These are phyloP conservation scores for Polia nebulosa DNA, from an alignment of 2,888 invertebrate species.

Conservation along the genomic window DNA sequence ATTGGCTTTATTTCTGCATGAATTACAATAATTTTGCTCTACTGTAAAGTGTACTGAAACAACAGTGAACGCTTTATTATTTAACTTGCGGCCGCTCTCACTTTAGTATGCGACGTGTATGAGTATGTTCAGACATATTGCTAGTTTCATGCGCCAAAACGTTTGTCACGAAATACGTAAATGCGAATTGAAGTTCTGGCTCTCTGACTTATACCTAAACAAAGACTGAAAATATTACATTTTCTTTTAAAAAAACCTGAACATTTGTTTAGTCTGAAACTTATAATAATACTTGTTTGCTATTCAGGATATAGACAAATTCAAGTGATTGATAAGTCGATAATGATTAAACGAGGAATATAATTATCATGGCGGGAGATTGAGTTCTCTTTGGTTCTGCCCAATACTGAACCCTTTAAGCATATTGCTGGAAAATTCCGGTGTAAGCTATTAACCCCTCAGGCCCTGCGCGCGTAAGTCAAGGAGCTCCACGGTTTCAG, in stretches of 20 bases:
- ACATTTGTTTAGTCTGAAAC: not conserved
- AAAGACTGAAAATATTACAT: not conserved
- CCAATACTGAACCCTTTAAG: no score
- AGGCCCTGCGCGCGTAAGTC: no score
- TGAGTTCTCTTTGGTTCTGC: not conserved
- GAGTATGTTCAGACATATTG: slow-evolving; percentile 46
- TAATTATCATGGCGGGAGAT: not conserved
- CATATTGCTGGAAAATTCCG: no score
- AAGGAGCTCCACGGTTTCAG: no score
- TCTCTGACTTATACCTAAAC: slow-evolving; percentile 4
- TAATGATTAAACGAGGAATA: not conserved
- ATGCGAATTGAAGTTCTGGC: slow-evolving; percentile 37
- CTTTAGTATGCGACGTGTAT: slow-evolving; percentile 31
- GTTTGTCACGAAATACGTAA: slow-evolving; percentile 45
- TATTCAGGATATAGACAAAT: not conserved
- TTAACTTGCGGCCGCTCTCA: slow-evolving; percentile 34
- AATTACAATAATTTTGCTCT: slow-evolving; percentile 11
- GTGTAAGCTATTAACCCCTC: no score
- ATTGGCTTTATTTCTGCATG: no score
- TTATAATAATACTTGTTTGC: no score
- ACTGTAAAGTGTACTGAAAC: slow-evolving; percentile 19
- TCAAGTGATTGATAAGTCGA: not conserved
- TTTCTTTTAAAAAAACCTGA: not conserved
- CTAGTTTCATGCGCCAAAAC: slow-evolving; percentile 51
- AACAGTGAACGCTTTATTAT: slow-evolving; percentile 36